These are phyloP conservation scores for Zoanthus sansibaricus DNA, from an alignment of 92 coral and sea anemone species.

Conservation along the genomic window DNA sequence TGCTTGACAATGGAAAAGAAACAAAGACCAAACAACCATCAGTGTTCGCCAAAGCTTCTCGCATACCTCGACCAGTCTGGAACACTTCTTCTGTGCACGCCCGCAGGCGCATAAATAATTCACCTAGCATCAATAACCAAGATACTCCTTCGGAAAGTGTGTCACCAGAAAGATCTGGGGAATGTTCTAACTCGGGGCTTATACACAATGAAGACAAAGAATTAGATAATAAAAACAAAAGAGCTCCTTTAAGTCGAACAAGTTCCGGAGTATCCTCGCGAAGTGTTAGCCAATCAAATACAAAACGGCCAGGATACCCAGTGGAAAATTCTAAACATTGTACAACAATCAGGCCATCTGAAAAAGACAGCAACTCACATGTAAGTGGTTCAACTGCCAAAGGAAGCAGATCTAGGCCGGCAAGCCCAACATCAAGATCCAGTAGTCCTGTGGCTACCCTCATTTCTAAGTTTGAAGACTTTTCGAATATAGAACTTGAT, in stretches of 20 bases:
- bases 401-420: slow-evolving; percentile 55
- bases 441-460: slow-evolving; percentile 78
- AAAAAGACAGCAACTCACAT: background rate
- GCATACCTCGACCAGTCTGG: slow-evolving; percentile 82
- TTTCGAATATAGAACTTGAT: slow-evolving; percentile 55
- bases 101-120: background rate
- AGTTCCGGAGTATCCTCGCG: slow-evolving; percentile 4
- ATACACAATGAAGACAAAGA: background rate
- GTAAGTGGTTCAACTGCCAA: slow-evolving; percentile 45
- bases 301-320: background rate
- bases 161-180: background rate
- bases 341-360: slow-evolving; percentile 57
- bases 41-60: slow-evolving; percentile 46
- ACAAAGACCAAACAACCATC: slow-evolving; percentile 14
- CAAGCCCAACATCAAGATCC: slow-evolving; percentile 77
- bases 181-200: background rate
- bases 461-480: slow-evolving; percentile 77
- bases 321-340: background rate
- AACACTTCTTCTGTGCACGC: slow-evolving; percentile 42
- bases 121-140: background rate
- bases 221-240: background rate
- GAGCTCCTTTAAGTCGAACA: background rate
- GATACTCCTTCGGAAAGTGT: background rate
- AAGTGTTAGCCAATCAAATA: slow-evolving; percentile 2
- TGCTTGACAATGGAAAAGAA: slow-evolving; percentile 14